These are phyloP conservation scores for Pandemis heparana DNA, from an alignment of 2,888 invertebrate genomes.

Conservation along the genomic window DNA sequence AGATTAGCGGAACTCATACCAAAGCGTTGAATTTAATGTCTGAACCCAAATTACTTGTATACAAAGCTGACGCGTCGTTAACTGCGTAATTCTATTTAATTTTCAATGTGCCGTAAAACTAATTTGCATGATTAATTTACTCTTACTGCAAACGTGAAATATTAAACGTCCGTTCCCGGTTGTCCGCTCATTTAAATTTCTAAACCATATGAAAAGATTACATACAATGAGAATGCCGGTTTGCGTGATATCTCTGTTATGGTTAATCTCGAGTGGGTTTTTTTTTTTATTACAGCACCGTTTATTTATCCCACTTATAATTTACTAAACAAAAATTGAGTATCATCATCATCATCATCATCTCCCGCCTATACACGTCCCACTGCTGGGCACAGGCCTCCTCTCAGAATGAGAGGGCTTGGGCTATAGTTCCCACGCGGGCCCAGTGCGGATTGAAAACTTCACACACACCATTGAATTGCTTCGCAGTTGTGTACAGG, in stretches of 20 bases:
- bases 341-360: too few relatives aligned
- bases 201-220: constrained; percentile 65
- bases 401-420: too few relatives aligned
- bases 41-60: constrained; percentile 45
- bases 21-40: constrained; percentile 1
- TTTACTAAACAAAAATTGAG: too few relatives aligned
- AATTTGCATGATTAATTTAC: constrained; percentile 77
- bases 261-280: constrained; percentile 1
- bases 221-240: constrained; percentile 50
- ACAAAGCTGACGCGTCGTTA: constrained; percentile 55
- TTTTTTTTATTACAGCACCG: not conserved
- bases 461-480: too few relatives aligned
- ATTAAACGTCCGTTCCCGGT: constrained; percentile 62
- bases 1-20: not conserved
- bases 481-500: too few relatives aligned
- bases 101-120: constrained; percentile 70
- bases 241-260: constrained; percentile 3
- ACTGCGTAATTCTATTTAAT: constrained; percentile 62
- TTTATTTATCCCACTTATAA: not conserved
- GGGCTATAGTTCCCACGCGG: too few relatives aligned
- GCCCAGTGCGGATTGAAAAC: too few relatives aligned
- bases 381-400: too few relatives aligned
- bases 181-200: constrained; percentile 76
- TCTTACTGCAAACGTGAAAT: constrained; percentile 61
- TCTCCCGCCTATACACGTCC: too few relatives aligned